phyloP scores from a whole-genome alignment of 2,888 invertebrate genomes.

The Drosophila mimica region DNA sequence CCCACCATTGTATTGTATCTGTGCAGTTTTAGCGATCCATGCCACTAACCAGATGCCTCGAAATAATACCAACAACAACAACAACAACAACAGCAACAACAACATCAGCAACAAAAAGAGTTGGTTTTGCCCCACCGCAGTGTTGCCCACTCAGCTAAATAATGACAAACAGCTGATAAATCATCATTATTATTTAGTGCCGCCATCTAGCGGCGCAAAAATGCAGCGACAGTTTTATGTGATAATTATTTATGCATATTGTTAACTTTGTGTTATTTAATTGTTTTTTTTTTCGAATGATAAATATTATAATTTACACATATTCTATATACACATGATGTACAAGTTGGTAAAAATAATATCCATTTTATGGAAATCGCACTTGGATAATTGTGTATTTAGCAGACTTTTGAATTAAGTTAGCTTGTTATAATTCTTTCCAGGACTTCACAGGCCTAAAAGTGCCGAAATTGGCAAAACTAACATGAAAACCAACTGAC shows the following conservation, averaged over 20 bases:
- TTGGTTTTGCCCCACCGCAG: conserved; percentile 33
- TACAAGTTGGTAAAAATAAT: background rate
- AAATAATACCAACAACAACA: conserved; percentile 13
- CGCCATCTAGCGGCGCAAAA: conserved; percentile 41
- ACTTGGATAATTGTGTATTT: too few species aligned
- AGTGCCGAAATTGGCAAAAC: too few species aligned
- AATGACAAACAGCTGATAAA: conserved; percentile 56
- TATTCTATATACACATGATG: background rate
- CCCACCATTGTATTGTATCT: conserved; percentile 41
- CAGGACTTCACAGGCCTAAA: too few species aligned
- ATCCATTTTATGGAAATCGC: background rate
- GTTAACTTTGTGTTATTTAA: background rate
- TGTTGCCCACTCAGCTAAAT: conserved; percentile 34
- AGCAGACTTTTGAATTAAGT: too few species aligned
- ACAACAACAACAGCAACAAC: background rate
- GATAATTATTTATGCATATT: background rate
- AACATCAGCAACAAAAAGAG: background rate
- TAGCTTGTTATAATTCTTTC: too few species aligned
- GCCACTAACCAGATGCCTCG: conserved; percentile 28
- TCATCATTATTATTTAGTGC: conserved; percentile 27
- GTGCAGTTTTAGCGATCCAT: conserved; percentile 45
- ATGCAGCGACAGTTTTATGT: background rate
- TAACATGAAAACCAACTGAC: too few species aligned
- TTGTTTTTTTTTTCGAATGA: background rate
- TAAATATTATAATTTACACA: background rate